Conservation (phyloP, 2,113 vertebrate species). For the Gallinago jamesoni region DNA sequence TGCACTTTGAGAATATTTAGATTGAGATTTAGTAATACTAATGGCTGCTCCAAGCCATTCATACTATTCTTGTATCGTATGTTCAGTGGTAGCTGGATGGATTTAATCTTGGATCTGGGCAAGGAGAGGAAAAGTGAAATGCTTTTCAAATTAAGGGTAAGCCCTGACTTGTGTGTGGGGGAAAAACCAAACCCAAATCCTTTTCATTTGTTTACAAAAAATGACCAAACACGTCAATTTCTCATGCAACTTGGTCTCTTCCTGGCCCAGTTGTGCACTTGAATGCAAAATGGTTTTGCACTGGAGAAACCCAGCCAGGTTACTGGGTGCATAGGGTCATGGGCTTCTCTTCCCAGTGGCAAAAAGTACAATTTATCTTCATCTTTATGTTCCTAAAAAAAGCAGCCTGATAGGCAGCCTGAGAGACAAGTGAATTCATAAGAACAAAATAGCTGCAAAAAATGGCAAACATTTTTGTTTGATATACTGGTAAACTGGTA, state of each 20-base stretch:
- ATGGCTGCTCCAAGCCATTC: not conserved
- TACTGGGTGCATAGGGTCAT: not conserved
- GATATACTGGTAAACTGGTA: not conserved
- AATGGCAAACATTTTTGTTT: not conserved
- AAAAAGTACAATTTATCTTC: not conserved
- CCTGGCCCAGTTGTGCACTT: not conserved
- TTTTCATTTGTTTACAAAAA: not conserved
- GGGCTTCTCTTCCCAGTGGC: not conserved
- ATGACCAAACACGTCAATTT: not conserved
- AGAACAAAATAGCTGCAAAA: not conserved
- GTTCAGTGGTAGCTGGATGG: not conserved
- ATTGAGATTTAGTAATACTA: not conserved
- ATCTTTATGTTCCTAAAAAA: not conserved
- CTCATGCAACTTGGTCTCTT: not conserved
- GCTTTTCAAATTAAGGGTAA: not conserved
- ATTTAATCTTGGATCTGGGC: not conserved
- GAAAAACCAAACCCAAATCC: not conserved
- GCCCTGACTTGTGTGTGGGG: not conserved
- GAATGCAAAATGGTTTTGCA: not conserved
- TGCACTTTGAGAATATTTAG: not conserved
- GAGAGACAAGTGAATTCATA: not conserved
- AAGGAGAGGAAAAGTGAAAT: not conserved
- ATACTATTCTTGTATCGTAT: too few species aligned
- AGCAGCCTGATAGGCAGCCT: not conserved
- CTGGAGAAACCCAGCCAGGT: not conserved